Evolutionary conservation across 2,113 vertebrate species (phyloP), one percentile per base, ranked within the genome.

Genomic region (Oenanthe oenanthe): DNA sequence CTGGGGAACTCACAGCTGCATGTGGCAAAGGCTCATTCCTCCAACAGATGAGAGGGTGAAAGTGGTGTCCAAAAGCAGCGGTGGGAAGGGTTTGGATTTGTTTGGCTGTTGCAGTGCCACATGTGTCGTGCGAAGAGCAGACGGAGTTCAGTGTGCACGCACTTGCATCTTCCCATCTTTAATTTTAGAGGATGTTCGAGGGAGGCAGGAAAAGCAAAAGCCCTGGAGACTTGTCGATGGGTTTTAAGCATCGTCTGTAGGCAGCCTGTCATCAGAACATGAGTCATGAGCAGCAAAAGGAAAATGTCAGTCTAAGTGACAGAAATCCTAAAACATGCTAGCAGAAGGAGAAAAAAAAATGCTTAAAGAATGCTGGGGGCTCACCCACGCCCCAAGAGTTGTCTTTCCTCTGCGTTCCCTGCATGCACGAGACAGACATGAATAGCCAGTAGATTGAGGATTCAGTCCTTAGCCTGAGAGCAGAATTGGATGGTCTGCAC

Each of bases 101-200:
- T 94, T 92, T 89, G 88, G 74, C 85, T 88, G 76, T 77, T 92
- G 88, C 80, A 65, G 86, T 79, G 88, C 89, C 93, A 93, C 93
- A 81, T 89, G 92, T 88, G 80, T 85, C 0, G 48, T 5, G 68
- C 11, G 11, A 88, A 75, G 85, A 92, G 92, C 92, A 93, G 92
- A 88, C 74, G 21, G 92, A 70, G 91, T 95, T 92, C 81, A 86
- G 84, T 15, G 80, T 82, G 67, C 56, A 53, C 2, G 40, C 32
- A 5, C 57, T 95, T 90, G 92, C 93, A 95, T 93, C 89, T 93
- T 76, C 88, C 89, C 53, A 78, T 84, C 87, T 94, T 95, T 97
- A 96, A 97, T 93, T 96, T 97, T 97, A 96, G 95, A 96, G 96
- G 93, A 92, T 95, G 90, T 85, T 94, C 92, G 92, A 96, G 94